phyloP scores from a whole-genome alignment of 2,888 invertebrate genomes.

The Notocelia uddmanniana region DNA sequence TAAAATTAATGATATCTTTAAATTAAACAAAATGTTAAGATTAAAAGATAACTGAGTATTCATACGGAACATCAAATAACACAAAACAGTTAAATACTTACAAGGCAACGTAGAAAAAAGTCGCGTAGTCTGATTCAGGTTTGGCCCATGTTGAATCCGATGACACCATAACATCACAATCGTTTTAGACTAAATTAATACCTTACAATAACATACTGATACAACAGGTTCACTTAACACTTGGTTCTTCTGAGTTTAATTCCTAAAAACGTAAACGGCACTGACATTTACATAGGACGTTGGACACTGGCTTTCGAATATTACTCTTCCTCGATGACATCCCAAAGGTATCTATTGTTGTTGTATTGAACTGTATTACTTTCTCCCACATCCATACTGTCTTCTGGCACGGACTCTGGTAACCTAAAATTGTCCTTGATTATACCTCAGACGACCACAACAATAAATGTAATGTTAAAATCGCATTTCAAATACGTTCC shows the following conservation, averaged over 20 bases:
- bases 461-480: too few species aligned
- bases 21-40: background rate
- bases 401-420: slow-evolving; percentile 57
- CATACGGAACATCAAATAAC: background rate
- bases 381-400: slow-evolving; percentile 54
- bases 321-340: slow-evolving; percentile 68
- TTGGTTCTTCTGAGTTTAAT: background rate
- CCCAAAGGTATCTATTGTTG: slow-evolving; percentile 65
- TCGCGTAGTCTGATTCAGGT: background rate
- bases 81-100: background rate
- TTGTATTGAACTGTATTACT: slow-evolving; percentile 52
- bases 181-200: background rate
- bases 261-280: background rate
- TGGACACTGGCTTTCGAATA: background rate
- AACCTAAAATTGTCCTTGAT: slow-evolving; percentile 24
- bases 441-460: background rate
- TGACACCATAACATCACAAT: background rate
- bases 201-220: background rate
- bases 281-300: background rate
- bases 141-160: background rate
- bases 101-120: background rate
- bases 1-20: background rate
- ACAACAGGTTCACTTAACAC: background rate
- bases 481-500: background rate
- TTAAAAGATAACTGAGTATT: background rate